These are phyloP conservation scores for Lagodon rhomboides DNA, from an alignment of 2,797 vertebrate species.

Conservation along the genomic window DNA sequence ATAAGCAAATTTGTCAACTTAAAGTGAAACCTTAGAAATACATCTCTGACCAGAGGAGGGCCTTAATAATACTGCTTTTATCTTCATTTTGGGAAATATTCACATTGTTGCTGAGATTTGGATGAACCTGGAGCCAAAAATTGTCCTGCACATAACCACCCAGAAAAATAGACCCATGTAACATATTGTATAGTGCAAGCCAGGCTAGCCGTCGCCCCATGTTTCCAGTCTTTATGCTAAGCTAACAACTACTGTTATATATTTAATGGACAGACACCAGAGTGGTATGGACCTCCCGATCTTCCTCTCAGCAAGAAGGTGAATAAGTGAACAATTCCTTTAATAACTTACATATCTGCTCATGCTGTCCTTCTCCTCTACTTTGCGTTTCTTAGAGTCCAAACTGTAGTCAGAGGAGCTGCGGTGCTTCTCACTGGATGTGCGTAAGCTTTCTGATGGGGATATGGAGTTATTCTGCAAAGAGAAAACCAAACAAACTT, in stretches of 20 bases:
- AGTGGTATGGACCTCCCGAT: too few species aligned
- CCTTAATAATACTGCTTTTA: background rate
- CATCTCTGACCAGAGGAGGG: background rate
- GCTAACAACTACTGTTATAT: background rate
- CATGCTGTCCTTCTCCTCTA: constrained; percentile 96
- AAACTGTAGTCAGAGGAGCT: constrained; percentile 93
- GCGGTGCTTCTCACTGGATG: constrained; percentile 94
- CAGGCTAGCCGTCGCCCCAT: background rate
- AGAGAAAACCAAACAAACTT: constrained; percentile 54
- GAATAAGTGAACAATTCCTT: background rate
- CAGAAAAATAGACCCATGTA: background rate
- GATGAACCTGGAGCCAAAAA: background rate
- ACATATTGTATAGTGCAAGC: background rate
- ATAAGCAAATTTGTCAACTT: constrained; percentile 41
- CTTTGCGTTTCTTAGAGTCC: constrained; percentile 96
- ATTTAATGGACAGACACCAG: background rate
- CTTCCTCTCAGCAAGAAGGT: background rate
- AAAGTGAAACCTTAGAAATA: constrained; percentile 10
- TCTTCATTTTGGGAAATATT: background rate
- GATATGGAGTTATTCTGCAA: constrained; percentile 95
- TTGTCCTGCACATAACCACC: background rate
- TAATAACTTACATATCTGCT: constrained; percentile 92
- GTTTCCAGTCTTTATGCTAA: background rate
- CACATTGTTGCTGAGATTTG: background rate
- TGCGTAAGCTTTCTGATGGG: constrained; percentile 93